Conservation (phyloP, 2,113 vertebrate species). For the Hystrix brachyura region DNA sequence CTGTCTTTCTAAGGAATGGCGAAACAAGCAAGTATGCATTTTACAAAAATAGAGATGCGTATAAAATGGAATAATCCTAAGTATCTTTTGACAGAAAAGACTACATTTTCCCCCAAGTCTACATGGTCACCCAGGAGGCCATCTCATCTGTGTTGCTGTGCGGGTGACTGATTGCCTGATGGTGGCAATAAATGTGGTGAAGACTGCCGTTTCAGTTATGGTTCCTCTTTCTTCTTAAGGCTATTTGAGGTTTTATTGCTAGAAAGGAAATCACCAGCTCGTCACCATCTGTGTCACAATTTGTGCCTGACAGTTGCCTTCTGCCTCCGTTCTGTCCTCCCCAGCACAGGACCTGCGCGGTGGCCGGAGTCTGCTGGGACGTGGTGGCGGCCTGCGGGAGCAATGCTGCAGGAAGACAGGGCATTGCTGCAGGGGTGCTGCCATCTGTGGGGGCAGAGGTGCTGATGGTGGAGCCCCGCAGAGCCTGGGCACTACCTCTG, state of each 20-base stretch:
- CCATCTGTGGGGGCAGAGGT: not conserved
- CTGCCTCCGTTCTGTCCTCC: not conserved
- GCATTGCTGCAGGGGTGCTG: not conserved
- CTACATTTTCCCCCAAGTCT: not conserved
- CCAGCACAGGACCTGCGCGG: not conserved
- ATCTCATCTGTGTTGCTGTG: not conserved
- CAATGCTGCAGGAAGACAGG: not conserved
- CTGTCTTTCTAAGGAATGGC: too few species aligned
- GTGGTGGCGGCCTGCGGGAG: not conserved
- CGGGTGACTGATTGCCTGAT: not conserved
- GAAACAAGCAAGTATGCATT: too few species aligned
- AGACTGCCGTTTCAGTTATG: not conserved
- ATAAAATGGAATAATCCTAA: too few species aligned
- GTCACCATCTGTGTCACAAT: not conserved
- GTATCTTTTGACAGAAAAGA: too few species aligned
- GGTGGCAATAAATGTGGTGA: not conserved
- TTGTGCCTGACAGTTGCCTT: not conserved
- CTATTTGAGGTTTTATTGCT: not conserved
- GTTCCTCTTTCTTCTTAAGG: not conserved
- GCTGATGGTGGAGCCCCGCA: not conserved
- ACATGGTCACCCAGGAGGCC: not conserved
- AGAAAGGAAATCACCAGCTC: not conserved
- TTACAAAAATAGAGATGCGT: too few species aligned
- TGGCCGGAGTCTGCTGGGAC: not conserved
- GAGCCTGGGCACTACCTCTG: not conserved